Conservation (phyloP, 2,113 vertebrate species). For the Psettodes erumei region DNA sequence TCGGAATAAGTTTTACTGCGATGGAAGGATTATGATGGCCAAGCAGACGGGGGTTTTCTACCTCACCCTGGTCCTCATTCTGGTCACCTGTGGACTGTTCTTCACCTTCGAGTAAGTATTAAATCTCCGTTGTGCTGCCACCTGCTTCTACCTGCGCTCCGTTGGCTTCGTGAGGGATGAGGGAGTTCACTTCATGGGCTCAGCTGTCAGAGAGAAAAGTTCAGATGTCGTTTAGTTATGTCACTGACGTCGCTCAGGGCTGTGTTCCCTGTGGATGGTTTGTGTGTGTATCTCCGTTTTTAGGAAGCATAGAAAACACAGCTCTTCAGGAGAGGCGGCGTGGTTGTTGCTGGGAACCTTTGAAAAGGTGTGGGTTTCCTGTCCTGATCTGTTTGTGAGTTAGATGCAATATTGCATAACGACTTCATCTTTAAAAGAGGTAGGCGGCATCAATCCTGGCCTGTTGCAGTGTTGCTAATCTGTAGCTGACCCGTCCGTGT, state of each 20-base stretch:
- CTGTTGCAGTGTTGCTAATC: too few species aligned
- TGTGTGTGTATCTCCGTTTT: slow-evolving; percentile 37
- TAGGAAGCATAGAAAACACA: neutral
- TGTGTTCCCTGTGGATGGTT: slow-evolving; percentile 29
- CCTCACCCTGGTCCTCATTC: slow-evolving; percentile 95
- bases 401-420: slow-evolving; percentile 4
- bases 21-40: slow-evolving; percentile 99
- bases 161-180: slow-evolving; percentile 29
- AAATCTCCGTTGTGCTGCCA: neutral
- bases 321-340: neutral
- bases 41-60: slow-evolving; percentile 98
- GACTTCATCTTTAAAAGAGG: neutral
- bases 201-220: slow-evolving; percentile 36
- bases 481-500: slow-evolving; percentile 2
- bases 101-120: slow-evolving; percentile 98
- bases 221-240: slow-evolving; percentile 51
- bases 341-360: neutral
- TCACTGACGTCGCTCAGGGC: slow-evolving; percentile 11
- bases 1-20: slow-evolving; percentile 97
- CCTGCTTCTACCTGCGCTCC: slow-evolving; percentile 11
- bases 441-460: too few species aligned
- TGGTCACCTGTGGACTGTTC: slow-evolving; percentile 98
- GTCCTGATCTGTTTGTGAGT: neutral
- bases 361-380: slow-evolving; percentile 34
- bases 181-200: slow-evolving; percentile 37